phyloP scores from a whole-genome alignment of 2,797 vertebrate species.

The Sphaeramia orbicularis region DNA sequence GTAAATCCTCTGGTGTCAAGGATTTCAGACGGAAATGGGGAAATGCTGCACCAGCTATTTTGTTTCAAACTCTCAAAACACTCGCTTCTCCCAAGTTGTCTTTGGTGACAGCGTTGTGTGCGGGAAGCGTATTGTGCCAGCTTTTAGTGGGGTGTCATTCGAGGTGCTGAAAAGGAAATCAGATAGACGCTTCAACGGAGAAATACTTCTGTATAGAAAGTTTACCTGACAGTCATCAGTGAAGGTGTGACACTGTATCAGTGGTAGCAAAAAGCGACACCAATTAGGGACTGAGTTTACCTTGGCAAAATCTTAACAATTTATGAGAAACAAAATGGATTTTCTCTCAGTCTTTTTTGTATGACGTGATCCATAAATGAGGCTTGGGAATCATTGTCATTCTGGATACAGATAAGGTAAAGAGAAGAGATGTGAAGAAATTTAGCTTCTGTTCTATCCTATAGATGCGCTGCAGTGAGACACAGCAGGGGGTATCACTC shows the following conservation, averaged over 20 bases:
- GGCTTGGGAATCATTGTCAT: conserved; percentile 46
- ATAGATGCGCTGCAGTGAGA: conserved; percentile 29
- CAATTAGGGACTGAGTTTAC: conserved; percentile 77
- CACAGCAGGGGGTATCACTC: conserved; percentile 51
- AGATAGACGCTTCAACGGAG: conserved; percentile 73
- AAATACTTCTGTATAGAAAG: conserved; percentile 66
- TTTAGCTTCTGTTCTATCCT: conserved; percentile 36
- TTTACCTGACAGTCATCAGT: conserved; percentile 80
- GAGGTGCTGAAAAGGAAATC: conserved; percentile 77
- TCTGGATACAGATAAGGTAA: conserved; percentile 37
- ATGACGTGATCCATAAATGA: conserved; percentile 53
- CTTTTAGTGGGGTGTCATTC: conserved; percentile 81
- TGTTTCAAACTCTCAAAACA: conserved; percentile 85
- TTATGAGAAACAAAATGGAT: conserved; percentile 72
- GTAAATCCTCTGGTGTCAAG: conserved; percentile 86
- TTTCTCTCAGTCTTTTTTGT: conserved; percentile 39
- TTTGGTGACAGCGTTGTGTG: conserved; percentile 84
- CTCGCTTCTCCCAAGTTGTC: conserved; percentile 79
- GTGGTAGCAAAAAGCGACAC: conserved; percentile 67
- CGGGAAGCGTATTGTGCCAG: conserved; percentile 74
- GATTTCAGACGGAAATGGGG: conserved; percentile 84
- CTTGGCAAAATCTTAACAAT: conserved; percentile 62
- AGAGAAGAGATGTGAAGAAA: conserved; percentile 14
- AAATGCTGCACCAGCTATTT: conserved; percentile 88
- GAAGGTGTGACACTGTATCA: conserved; percentile 68